Base-by-base conservation (phyloP, 2,797 vertebrate species). In the Scomberomorus guttatus region DNA sequence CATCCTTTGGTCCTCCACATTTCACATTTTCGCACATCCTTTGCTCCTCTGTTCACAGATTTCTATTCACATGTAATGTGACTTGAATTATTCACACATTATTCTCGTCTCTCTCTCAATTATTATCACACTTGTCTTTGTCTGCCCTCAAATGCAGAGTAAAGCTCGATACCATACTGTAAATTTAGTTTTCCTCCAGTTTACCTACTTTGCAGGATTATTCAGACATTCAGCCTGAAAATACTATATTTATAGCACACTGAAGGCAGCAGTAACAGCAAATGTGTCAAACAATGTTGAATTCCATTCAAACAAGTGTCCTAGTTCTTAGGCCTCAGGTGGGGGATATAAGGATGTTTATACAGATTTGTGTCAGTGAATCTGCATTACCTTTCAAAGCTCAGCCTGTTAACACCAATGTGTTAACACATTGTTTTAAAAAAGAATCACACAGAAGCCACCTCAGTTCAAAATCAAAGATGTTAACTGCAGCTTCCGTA, bases 241-340 rank as follows among this genome's bases (percentile, higher is more conserved):
- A 29, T 55, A 13, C 13, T 64, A 20, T 71, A 68, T 72, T 59
- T 64, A 34, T 55, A 42, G 57, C 20, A 34, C 64, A 58, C 24
- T 11, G 37, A 58, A 58, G 39, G 29, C 29, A 44, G 20, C 44
- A 32, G 24, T 59, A 50, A 32, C 1, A 0, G 13, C 60, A 17
- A n/a, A 62, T 56, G n/a, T 56, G 51, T 83, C 62, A 79, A 20
- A 62, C 50, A 42, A 61, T 61, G 24, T 22, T 66, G 46, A 78
- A 50, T 62, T 22, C 27, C 4, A 15, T 37, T 80, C 13, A 50
- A 48, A 56, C n/a, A 58, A 18, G 44, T 56, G 27, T 29, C 51
- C 64, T 17, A 75, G 27, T 66, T 71, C 32, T 62, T 77, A 42
- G 6, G 13, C 18, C 54, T 46, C 52, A 12, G 54, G 25, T 65